These are phyloP conservation scores for Ctena decussata DNA, from an alignment of 2,888 invertebrate species.

Conservation along the genomic window DNA sequence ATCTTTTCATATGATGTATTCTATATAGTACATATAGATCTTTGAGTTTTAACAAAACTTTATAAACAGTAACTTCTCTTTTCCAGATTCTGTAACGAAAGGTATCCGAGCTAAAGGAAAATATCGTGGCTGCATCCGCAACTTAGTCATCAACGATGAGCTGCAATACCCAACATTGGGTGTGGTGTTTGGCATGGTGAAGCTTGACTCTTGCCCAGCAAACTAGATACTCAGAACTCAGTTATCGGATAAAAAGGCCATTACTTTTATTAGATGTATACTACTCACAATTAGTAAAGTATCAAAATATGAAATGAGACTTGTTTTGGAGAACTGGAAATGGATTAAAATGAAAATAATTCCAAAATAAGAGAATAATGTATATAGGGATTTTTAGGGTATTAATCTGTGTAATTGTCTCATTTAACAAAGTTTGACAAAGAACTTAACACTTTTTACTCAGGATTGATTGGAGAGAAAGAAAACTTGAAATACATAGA, in stretches of 20 bases:
- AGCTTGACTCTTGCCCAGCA: conserved; percentile 93
- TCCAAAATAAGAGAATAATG: not conserved
- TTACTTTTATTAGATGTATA: too few relatives aligned
- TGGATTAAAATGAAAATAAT: not conserved
- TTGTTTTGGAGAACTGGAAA: not conserved
- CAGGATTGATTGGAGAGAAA: too few relatives aligned
- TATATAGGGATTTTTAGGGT: not conserved
- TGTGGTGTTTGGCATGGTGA: conserved; percentile 92
- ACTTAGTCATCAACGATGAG: conserved; percentile 92
- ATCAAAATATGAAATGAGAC: not conserved
- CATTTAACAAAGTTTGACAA: too few relatives aligned
- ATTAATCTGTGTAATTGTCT: too few relatives aligned
- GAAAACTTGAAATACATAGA: too few relatives aligned
- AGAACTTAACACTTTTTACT: too few relatives aligned
- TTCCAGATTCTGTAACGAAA: conserved; percentile 45
- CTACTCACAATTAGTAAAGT: too few relatives aligned
- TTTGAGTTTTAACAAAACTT: too few relatives aligned
- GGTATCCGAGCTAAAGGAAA: conserved; percentile 91
- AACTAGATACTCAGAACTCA: conserved; percentile 90
- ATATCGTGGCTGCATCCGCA: conserved; percentile 96
- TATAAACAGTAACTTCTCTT: too few relatives aligned
- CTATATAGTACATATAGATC: too few relatives aligned
- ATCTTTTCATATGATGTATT: too few relatives aligned
- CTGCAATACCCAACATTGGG: conserved; percentile 95
- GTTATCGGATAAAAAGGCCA: too few relatives aligned